Base-by-base conservation (phyloP, 2,113 vertebrate genomes). In the Malurus cyaneus region DNA sequence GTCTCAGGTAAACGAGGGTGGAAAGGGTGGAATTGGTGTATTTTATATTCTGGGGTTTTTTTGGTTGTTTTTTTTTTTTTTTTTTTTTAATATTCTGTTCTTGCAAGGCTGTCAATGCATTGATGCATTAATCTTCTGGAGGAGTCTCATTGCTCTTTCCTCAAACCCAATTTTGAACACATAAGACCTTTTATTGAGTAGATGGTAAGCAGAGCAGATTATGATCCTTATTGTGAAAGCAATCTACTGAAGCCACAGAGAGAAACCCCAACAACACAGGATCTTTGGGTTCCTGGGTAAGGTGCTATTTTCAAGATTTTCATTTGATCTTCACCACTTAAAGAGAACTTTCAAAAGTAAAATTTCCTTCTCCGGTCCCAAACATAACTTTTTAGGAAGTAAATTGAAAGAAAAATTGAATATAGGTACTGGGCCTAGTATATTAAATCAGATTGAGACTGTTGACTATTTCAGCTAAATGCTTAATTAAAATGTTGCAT, bases 41-140 rank as follows among this genome's bases (percentile, higher is more conserved):
- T 95, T 93, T 89, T 78, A 44, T 92, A 89, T 74, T 93, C 46
- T 91, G 62, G n/a, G 36, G 36, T 36, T 36, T 36, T 36, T 36
- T 36, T 36, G 36, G n/a, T n/a, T n/a, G 9, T 36, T 36, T 36
- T 9, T 36, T 36, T 36, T 36, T 36, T 36, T 36, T 36, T 36
- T 36, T 39, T 39, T 39, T 39, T 95, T 93, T 89, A 73, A 46
- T 92, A 89, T 74, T 93, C 46, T 91, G 60, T 92, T 96, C 94
- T 94, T 94, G 25, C 47, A 89, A 96, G 62, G 29, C 32, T 92
- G 88, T 95, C 86, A 94, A 76, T 94, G 56, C 56, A 95, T 94
- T 88, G 86, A 62, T 94, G 86, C 60, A 70, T 88, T 95, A 92
- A 84, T 26, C 11, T 87, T 92, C 50, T 66, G 86, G 72, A 89